These are phyloP conservation scores for Peromyscus californicus DNA, from an alignment of 2,113 vertebrate genomes.

Conservation along the genomic window DNA sequence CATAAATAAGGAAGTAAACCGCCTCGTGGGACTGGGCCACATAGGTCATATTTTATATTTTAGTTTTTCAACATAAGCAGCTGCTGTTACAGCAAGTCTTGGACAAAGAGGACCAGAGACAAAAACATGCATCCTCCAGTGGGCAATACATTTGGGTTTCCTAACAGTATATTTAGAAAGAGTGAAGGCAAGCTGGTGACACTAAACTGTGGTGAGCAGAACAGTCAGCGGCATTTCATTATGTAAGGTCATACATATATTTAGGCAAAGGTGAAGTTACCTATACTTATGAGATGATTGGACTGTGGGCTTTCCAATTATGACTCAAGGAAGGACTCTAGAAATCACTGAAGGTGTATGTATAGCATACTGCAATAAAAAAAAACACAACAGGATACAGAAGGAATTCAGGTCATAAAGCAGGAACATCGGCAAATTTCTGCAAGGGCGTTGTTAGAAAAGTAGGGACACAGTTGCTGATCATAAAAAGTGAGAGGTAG, in stretches of 20 bases:
- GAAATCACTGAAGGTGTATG: constrained; percentile 55
- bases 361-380: neutral
- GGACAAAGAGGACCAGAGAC: constrained; percentile 62
- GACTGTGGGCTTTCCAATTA: constrained; percentile 17
- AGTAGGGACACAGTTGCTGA: constrained; percentile 18
- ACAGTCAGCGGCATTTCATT: neutral
- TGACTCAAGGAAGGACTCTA: constrained; percentile 45
- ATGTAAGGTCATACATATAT: neutral
- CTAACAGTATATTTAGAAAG: constrained; percentile 51
- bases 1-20: constrained; percentile 81
- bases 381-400: neutral
- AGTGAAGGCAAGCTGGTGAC: constrained; percentile 56
- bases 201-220: constrained; percentile 45
- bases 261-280: constrained; percentile 28
- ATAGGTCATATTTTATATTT: constrained; percentile 77
- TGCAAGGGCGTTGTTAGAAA: constrained; percentile 37
- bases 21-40: constrained; percentile 65
- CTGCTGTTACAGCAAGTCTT: constrained; percentile 73
- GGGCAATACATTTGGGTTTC: constrained; percentile 53
- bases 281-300: constrained; percentile 51
- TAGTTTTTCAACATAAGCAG: constrained; percentile 68
- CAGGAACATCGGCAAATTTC: constrained; percentile 32
- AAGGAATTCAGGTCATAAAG: constrained; percentile 51
- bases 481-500: constrained; percentile 53
- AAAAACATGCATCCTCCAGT: constrained; percentile 59